Percentiles rank a stretch among this genome's conserved stretches.
These are phyloP conservation scores for Melanostoma scalare DNA, from an alignment of 2,888 invertebrate genomes.

Conservation along the genomic window DNA sequence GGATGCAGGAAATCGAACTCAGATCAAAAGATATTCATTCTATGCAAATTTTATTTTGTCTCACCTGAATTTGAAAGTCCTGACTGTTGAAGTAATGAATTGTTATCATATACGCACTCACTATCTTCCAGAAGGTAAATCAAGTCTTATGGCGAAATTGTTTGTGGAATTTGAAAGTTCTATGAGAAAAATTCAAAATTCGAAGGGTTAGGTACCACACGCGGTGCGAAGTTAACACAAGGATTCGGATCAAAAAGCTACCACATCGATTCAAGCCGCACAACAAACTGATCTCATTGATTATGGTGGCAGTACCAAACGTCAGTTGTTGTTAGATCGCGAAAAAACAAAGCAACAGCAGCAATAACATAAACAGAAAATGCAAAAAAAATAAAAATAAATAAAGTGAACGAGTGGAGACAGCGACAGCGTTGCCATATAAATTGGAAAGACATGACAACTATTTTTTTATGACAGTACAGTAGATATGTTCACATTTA, in stretches of 20 bases:
- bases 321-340: slow-evolving; percentile 67
- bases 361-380: slow-evolving; percentile 56
- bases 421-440: slow-evolving; percentile 12
- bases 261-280: slow-evolving; percentile 72
- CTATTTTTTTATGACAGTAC: not conserved
- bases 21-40: slow-evolving; percentile 16
- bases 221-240: slow-evolving; percentile 16
- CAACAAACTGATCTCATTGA: slow-evolving; percentile 73
- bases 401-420: slow-evolving; percentile 3
- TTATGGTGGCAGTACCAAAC: slow-evolving; percentile 61
- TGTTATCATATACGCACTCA: too few species aligned
- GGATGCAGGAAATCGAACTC: slow-evolving; percentile 57
- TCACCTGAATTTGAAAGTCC: slow-evolving; percentile 46
- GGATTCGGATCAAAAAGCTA: slow-evolving; percentile 61
- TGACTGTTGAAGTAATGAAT: not conserved
- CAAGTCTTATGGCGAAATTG: too few species aligned
- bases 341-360: slow-evolving; percentile 42
- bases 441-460: not conserved
- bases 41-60: slow-evolving; percentile 13
- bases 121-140: too few species aligned
- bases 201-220: slow-evolving; percentile 7
- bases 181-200: not conserved
- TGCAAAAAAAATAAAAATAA: slow-evolving; percentile 41
- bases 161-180: not conserved
- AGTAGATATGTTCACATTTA: too few species aligned